Evolutionary conservation across 2,888 invertebrate species (phyloP).

Genomic region (Caenorhabditis sinica): DNA sequence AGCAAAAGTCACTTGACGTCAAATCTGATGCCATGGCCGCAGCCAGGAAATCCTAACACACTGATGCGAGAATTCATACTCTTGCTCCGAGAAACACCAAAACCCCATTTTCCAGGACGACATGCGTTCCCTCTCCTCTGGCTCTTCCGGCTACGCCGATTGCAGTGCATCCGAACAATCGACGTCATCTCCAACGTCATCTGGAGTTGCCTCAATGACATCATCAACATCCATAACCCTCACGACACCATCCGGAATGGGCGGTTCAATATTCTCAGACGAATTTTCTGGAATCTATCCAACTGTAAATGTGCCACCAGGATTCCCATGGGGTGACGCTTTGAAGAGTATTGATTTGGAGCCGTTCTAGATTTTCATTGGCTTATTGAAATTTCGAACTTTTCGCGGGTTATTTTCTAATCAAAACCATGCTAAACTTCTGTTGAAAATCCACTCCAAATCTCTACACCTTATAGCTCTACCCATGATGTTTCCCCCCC

Average conservation of each 20-base stretch:
- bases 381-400: background rate
- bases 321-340: conserved; percentile 46
- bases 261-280: conserved; percentile 27
- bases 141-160: conserved; percentile 75
- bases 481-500: conserved; percentile 21
- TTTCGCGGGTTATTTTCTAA: background rate
- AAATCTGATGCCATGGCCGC: no score
- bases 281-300: conserved; percentile 62
- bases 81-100: background rate
- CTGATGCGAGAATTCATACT: no score
- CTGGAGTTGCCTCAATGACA: conserved; percentile 27
- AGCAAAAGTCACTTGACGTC: no score
- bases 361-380: conserved; percentile 1
- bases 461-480: conserved; percentile 1
- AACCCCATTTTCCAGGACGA: conserved; percentile 72
- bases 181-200: conserved; percentile 51
- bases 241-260: background rate
- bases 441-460: conserved; percentile 17
- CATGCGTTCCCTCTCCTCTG: conserved; percentile 76
- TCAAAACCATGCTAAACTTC: background rate
- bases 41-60: no score
- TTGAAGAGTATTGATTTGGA: conserved; percentile 46
- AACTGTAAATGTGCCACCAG: conserved; percentile 27
- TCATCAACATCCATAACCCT: conserved; percentile 3
- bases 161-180: conserved; percentile 57